Base-by-base conservation (phyloP, 2,113 vertebrate species). In the Puffinus mauretanicus region DNA sequence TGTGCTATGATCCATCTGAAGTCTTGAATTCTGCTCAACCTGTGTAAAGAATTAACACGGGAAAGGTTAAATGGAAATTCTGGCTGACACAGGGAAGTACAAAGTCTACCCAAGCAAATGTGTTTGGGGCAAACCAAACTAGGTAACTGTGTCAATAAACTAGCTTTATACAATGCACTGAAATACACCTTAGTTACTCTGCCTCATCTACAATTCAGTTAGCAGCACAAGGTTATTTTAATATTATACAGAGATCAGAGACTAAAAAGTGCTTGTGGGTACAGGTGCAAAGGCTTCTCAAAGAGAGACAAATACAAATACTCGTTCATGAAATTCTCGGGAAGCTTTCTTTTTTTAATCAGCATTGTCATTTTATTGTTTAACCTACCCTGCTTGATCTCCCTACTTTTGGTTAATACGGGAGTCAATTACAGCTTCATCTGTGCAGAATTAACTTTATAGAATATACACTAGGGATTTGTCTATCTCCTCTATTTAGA, bases 391-490 rank as follows among this genome's bases (percentile, higher is more conserved):
- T 89, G 87, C 95, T 96, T 96, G 97, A 97, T 98, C 96, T 96
- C 84, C 85, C 96, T 98, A 94, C 94, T 96, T 96, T 97, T 97
- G 97, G 97, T 98, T 98, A 97, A 98, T 95, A 96, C 88, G 11
- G 94, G 81, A 97, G 97, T 97, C 97, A 98, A 98, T 98, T 98
- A 98, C 97, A 97, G 97, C 97, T 98, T 98, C 97, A 97, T 97
- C 98, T 98, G 98, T 97, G 95, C 96, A 97, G 97, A 97, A 98
- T 98, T 98, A 98, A 98, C 98, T 98, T 97, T 97, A 97, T 96
- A 96, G 97, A 96, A 95, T 92, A 85, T 95, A 96, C 98, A 95
- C 97, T 13, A 55, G 98, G 98, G 97, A 97, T 98, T 98, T 97
- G 95, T 92, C 97, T 98, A 80, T 96, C 96, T 97, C 95, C 76